Conservation (phyloP, 2,797 vertebrate genomes). For the Myotis daubentonii region DNA sequence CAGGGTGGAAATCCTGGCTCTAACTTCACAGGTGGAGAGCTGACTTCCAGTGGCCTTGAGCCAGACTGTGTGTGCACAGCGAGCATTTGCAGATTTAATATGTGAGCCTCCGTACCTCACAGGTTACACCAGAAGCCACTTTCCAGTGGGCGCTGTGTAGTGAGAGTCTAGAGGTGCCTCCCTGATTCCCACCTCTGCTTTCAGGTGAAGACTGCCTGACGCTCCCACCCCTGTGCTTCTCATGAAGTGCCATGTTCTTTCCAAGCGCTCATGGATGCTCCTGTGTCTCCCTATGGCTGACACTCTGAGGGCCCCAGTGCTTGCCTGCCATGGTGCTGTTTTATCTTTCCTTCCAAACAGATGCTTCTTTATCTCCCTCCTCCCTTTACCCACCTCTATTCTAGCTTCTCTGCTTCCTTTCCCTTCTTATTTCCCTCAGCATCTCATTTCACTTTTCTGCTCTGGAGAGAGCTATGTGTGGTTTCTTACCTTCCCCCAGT, state of each 20-base stretch:
- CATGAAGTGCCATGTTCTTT: background rate
- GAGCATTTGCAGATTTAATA: background rate
- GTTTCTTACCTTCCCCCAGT: slow-evolving; percentile 79
- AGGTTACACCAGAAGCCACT: background rate
- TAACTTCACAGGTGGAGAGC: background rate
- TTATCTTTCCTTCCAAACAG: background rate
- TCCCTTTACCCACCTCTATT: background rate
- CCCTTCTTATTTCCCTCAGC: slow-evolving; percentile 54
- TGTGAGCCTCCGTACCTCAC: background rate
- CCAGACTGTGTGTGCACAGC: background rate
- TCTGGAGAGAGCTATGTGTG: slow-evolving; percentile 65
- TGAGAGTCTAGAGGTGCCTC: background rate
- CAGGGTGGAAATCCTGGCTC: background rate
- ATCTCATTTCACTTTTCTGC: slow-evolving; percentile 72
- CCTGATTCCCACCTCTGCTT: background rate
- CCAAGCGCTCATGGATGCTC: background rate
- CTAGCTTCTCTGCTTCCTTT: slow-evolving; percentile 13
- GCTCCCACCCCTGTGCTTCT: background rate
- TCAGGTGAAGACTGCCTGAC: background rate
- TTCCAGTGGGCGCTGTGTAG: background rate
- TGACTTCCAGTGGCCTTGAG: background rate
- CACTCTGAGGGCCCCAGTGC: background rate
- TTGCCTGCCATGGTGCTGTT: background rate
- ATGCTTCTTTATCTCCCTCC: background rate
- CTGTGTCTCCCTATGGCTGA: fast-evolving